Evolutionary conservation across 1,140 invertebrate species (phyloP), one percentile per base, ranked within the genome.

Genomic region (Magallana gigas): DNA sequence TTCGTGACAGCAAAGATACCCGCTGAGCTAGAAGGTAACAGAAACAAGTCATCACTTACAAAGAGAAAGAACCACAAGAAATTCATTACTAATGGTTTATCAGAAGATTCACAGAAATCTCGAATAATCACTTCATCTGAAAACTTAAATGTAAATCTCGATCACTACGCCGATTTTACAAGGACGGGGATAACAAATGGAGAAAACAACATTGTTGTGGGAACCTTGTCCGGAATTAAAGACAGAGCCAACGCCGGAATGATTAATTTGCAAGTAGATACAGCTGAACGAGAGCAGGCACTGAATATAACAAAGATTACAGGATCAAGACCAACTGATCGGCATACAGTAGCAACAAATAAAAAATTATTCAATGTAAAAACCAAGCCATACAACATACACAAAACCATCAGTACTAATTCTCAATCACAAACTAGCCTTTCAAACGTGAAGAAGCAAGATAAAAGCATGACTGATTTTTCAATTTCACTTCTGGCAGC

Each of bases 141-240:
- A 29, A 76, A 76, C 9, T 76, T 76, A 23, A 76, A 76, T 76
- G 68, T 76, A 8, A 76, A 76, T 76, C 23, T 76, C 12, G 68
- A 76, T 29, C 68, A 76, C 12, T 76, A 76, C 36, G 68, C 68
- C 23, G 68, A 76, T 2, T 76, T 76, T 11, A 76, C 68, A 23
- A 76, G 68, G 23, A 76, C 68, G 3, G 68, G 68, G 9, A 76
- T 76, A 76, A 76, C 68, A 29, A 76, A 76, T 76, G 68, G 68
- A 36, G 68, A 76, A 76, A 76, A 76, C 23, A 76, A 76, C 14
- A 76, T 76, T 29, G 68, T 76, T 12, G 68, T 76, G 68, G 68
- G 68, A 76, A 76, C 68, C 12, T 76, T 76, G 9, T 76, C 68
- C 8, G 68, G 68, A 12, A 76, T 76, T 12, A 29, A 18, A 2